Conservation (phyloP, 2,888 invertebrate genomes). For the Drosophila ezoana region DNA sequence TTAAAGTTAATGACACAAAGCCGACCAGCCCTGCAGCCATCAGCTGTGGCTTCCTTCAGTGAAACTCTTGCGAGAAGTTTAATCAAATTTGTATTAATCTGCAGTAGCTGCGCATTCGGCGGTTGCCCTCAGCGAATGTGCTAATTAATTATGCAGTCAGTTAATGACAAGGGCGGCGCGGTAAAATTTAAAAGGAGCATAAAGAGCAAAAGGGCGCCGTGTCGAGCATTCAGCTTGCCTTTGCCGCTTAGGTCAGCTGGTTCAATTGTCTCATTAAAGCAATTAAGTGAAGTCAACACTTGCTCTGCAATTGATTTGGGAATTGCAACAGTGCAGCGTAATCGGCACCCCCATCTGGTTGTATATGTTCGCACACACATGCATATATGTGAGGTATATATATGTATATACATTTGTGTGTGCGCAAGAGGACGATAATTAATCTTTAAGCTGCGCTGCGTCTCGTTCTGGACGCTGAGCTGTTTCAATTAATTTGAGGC, state of each 20-base stretch:
- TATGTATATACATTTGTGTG: conserved; percentile 6
- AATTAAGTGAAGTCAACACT: conserved; percentile 75
- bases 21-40: conserved; percentile 30
- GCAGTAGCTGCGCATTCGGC: conserved; percentile 16
- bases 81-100: conserved; percentile 64
- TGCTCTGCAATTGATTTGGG: conserved; percentile 52
- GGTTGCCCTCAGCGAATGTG: conserved; percentile 33
- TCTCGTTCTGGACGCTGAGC: conserved; percentile 12
- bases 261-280: conserved; percentile 54
- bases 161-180: conserved; percentile 18
- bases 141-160: conserved; percentile 63
- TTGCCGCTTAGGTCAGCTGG: conserved; percentile 26
- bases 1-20: conserved; percentile 72
- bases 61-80: conserved; percentile 8
- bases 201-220: conserved; percentile 4
- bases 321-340: conserved; percentile 15
- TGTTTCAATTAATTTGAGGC: conserved; percentile 60
- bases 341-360: conserved; percentile 5
- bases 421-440: conserved; percentile 55
- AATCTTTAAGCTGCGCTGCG: conserved; percentile 58
- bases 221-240: background rate
- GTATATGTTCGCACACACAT: background rate
- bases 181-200: conserved; percentile 5
- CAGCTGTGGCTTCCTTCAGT: conserved; percentile 3
- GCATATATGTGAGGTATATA: background rate